phyloP scores from a whole-genome alignment of 2,797 vertebrate genomes.

The Anguilla megastoma region DNA sequence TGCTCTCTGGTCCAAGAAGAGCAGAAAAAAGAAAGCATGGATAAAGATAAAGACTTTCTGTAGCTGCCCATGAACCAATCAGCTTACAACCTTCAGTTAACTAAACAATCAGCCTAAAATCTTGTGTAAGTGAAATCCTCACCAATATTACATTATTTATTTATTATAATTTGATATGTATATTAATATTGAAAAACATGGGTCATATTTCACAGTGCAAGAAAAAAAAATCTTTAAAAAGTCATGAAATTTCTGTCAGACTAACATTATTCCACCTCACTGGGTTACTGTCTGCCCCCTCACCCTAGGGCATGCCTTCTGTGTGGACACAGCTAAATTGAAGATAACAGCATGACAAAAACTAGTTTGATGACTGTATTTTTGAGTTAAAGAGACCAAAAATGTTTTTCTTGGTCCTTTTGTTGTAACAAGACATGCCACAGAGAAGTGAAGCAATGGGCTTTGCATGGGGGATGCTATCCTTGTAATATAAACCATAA shows the following conservation, averaged over 20 bases:
- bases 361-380: background rate
- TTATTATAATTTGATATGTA: too few relatives aligned
- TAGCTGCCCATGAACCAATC: too few relatives aligned
- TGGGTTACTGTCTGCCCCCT: background rate
- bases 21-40: background rate
- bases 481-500: background rate
- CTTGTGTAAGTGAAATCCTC: too few relatives aligned
- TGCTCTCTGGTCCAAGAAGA: too few relatives aligned
- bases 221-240: too few relatives aligned
- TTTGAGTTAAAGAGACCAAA: background rate
- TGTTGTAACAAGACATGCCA: background rate
- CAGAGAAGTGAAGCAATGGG: constrained; percentile 1
- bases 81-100: too few relatives aligned
- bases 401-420: background rate
- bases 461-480: background rate
- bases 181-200: too few relatives aligned
- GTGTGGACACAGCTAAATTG: background rate
- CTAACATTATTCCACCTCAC: background rate
- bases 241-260: too few relatives aligned
- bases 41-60: background rate
- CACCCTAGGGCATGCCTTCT: background rate
- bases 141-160: too few relatives aligned
- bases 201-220: too few relatives aligned
- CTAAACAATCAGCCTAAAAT: too few relatives aligned
- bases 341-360: background rate